Evolutionary conservation across 2,888 invertebrate genomes (phyloP), one percentile per base, ranked within the genome.

Genomic region (Oscheius sp.): DNA sequence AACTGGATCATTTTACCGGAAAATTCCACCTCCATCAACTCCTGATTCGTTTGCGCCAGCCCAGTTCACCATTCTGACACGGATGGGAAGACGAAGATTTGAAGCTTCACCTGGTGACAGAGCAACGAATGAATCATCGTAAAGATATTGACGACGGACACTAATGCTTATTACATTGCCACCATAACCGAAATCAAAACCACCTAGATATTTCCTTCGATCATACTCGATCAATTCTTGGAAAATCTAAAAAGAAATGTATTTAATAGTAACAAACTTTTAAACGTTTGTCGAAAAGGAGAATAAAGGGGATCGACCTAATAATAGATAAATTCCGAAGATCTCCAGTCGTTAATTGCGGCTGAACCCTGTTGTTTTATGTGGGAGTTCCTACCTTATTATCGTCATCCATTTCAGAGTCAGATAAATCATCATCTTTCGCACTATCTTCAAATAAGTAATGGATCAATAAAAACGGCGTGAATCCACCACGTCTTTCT

Each of bases 41-140:
- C 97, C 98, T 0, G 94, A 94, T 87, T 98, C 97, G 81, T 94
- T 93, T 14, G 94, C 89, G 0, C 96, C 97, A 0, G 92, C 92
- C 67, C 91, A 91, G 83, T 95, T 97, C 49, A 94, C 84, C 75
- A 86, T 82, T 69, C 59, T 57, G n/a, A 88, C 86, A 51, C 94
- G 90, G 86, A 96, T 91, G 83, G 92, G 92, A 70, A 92, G 88
- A 73, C 93, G 91, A 81, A 96, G 87, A 86, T 95, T 93, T 0
- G 93, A 92, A 84, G 94, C 95, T 93, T 45, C 38, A 17, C 33
- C 47, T 9, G 45, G 59, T 1, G 94, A 92, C 3, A 97, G 89
- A 87, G 94, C 94, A 62, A 95, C 94, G 86, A 94, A 96, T 0
- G 97, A 94, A 88, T 98, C 98, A 88, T 97, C 97, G 86, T 98